Percentiles rank a stretch among this genome's conserved stretches.
Evolutionary conservation across 2,888 invertebrate genomes (phyloP).

Genomic region (Mythimna ferrago): DNA sequence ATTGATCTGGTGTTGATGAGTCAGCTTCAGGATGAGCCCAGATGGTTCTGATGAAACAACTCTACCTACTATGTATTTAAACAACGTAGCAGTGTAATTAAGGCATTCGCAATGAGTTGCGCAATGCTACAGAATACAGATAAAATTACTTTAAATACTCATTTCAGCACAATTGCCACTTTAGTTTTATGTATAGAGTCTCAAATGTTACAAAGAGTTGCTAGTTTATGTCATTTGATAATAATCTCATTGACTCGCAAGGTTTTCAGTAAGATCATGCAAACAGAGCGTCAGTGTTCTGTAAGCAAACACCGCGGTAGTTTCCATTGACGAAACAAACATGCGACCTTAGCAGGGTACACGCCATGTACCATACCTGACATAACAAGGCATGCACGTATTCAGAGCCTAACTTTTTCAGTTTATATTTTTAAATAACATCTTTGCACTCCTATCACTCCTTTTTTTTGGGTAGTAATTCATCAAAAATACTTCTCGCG

Average conservation of each 20-base stretch:
- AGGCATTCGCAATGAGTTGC: conserved; percentile 33
- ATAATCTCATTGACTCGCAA: conserved; percentile 41
- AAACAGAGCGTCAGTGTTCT: conserved; percentile 58
- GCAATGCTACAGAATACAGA: conserved; percentile 28
- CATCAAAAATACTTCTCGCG: too few species aligned
- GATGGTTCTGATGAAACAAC: conserved; percentile 41
- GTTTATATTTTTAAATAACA: background rate
- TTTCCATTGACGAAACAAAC: conserved; percentile 69
- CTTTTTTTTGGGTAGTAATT: too few species aligned
- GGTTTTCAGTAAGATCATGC: conserved; percentile 50
- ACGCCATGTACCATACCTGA: conserved; percentile 16
- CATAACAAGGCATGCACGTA: conserved; percentile 10
- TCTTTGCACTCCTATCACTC: background rate
- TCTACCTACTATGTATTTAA: conserved; percentile 18
- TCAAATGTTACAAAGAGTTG: conserved; percentile 11
- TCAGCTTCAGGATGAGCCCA: conserved; percentile 29
- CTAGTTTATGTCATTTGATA: conserved; percentile 34
- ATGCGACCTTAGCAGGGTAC: conserved; percentile 44
- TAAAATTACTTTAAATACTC: conserved; percentile 23
- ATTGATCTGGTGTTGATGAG: conserved; percentile 40
- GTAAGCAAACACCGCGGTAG: conserved; percentile 64
- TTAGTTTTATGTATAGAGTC: conserved; percentile 21
- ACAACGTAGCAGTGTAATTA: conserved; percentile 33
- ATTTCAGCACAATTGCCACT: conserved; percentile 32
- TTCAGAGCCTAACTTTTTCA: conserved; percentile 2